These are phyloP conservation scores for Trematomus bernacchii DNA, from an alignment of 2,797 vertebrate genomes.

Conservation along the genomic window DNA sequence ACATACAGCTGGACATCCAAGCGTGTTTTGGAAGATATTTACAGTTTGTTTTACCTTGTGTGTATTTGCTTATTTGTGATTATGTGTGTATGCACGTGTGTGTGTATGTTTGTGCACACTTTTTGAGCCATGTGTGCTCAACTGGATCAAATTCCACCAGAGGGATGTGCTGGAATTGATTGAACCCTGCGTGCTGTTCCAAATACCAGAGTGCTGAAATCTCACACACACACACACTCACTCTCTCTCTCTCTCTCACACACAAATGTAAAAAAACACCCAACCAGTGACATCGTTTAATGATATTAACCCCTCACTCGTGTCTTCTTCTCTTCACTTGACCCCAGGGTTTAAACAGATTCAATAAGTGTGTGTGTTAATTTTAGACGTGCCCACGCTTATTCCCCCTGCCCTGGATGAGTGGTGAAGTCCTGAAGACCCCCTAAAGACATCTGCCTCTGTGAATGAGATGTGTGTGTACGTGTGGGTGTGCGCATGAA, in stretches of 20 bases:
- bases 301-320: constrained; percentile 59
- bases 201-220: constrained; percentile 71
- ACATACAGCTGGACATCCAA: constrained; percentile 45
- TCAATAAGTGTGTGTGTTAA: constrained; percentile 61
- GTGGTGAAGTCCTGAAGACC: constrained; percentile 78
- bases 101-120: neutral
- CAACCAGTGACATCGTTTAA: constrained; percentile 56
- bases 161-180: constrained; percentile 72
- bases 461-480: constrained; percentile 38
- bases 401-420: constrained; percentile 66
- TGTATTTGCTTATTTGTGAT: constrained; percentile 6
- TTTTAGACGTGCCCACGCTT: constrained; percentile 71
- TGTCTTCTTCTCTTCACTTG: constrained; percentile 54
- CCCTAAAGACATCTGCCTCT: constrained; percentile 79
- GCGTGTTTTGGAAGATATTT: constrained; percentile 13
- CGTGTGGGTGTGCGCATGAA: constrained; percentile 42
- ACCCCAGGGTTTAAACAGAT: constrained; percentile 60
- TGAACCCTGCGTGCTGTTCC: constrained; percentile 48
- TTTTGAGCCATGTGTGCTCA: constrained; percentile 48
- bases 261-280: constrained; percentile 45
- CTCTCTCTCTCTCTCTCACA: neutral
- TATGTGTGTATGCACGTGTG: neutral
- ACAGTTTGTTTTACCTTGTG: constrained; percentile 20
- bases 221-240: constrained; percentile 23
- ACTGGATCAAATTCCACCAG: constrained; percentile 43